A percentile compares a stretch with the other conserved stretches of the same genome.
phyloP scores from a whole-genome alignment of 2,888 invertebrate genomes.

The Seladonia tumulorum region DNA sequence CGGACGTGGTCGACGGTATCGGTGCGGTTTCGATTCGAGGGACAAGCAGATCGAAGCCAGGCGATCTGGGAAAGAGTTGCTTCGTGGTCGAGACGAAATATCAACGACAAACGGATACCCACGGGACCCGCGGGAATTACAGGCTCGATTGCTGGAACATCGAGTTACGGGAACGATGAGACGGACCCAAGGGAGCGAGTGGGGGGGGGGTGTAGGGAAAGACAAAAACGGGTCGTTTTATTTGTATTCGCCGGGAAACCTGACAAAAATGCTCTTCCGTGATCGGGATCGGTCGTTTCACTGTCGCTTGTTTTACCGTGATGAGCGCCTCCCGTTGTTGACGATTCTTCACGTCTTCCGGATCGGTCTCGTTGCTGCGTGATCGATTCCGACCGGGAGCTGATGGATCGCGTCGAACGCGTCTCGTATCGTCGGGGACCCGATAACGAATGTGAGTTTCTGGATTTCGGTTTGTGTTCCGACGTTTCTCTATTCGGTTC shows the following conservation, averaged over 20 bases:
- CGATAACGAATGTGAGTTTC: background rate
- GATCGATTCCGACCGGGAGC: background rate
- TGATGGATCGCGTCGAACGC: background rate
- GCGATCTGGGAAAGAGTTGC: background rate
- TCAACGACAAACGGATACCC: background rate
- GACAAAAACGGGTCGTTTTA: slow-evolving; percentile 12
- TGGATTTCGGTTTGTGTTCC: background rate
- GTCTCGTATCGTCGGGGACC: background rate
- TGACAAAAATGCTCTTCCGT: slow-evolving; percentile 30
- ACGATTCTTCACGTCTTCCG: slow-evolving; percentile 8
- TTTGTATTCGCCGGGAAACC: slow-evolving; percentile 6
- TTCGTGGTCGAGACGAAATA: background rate
- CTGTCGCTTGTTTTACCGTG: slow-evolving; percentile 6
- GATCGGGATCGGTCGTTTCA: slow-evolving; percentile 17
- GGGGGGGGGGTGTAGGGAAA: background rate
- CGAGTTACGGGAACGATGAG: background rate
- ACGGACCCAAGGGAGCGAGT: background rate
- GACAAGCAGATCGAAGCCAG: background rate
- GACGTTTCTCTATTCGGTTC: background rate
- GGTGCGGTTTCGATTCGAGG: background rate
- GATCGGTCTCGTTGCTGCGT: background rate
- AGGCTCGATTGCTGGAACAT: slow-evolving; percentile 32
- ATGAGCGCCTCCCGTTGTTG: background rate
- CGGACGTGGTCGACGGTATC: background rate
- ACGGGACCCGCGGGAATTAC: slow-evolving; percentile 32